Conservation (phyloP, 2,888 invertebrate genomes). For the Hoplodrina ambigua region DNA sequence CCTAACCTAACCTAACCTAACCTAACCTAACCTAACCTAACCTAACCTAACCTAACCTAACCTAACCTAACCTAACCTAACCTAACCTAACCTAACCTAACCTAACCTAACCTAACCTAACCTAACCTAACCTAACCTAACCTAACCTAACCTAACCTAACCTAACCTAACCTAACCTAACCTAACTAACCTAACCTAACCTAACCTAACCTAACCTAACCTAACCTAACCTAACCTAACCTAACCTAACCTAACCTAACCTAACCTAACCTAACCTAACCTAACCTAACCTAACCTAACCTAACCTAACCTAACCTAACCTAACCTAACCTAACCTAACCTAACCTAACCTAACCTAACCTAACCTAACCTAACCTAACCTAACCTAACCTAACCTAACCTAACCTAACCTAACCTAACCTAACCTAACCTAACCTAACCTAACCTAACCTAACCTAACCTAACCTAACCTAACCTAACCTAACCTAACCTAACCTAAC, state of each 20-base stretch:
- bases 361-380: no score
- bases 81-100: constrained; percentile 42
- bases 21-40: constrained; percentile 51
- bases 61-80: constrained; percentile 39
- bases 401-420: no score
- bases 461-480: no score
- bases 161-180: constrained; percentile 54
- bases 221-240: constrained; percentile 51
- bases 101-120: constrained; percentile 42
- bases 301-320: constrained; percentile 64
- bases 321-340: constrained; percentile 64
- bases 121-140: constrained; percentile 53
- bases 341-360: constrained; percentile 39
- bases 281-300: constrained; percentile 65
- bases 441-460: no score
- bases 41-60: constrained; percentile 49
- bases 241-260: constrained; percentile 66
- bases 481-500: no score
- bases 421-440: no score
- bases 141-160: constrained; percentile 53
- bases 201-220: constrained; percentile 46
- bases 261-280: constrained; percentile 64
- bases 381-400: no score
- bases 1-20: constrained; percentile 54
- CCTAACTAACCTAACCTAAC: constrained; percentile 37